A percentile compares a stretch with the other conserved stretches of the same genome.
Evolutionary conservation across 2,113 vertebrate genomes (phyloP).

Genomic region (Puntigrus tetrazona): DNA sequence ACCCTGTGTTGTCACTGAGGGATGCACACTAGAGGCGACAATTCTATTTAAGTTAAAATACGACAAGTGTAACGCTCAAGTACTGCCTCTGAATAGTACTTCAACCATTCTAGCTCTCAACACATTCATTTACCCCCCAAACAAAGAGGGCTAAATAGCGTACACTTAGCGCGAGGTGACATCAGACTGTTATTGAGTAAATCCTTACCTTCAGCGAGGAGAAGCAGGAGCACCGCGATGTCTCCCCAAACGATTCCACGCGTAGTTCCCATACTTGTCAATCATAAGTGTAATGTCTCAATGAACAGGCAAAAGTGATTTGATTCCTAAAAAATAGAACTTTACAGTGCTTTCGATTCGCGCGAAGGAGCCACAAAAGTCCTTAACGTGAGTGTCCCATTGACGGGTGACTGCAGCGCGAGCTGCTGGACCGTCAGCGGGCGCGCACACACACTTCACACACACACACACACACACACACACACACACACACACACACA

Average conservation of each 20-base stretch:
- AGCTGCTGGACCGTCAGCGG: conserved; percentile 33
- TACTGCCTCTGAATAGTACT: not conserved
- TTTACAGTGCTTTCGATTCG: conserved; percentile 17
- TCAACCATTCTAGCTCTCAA: not conserved
- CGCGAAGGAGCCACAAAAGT: conserved; percentile 59
- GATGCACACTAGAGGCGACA: not conserved
- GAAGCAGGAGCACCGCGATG: conserved; percentile 63
- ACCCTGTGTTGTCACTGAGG: not conserved
- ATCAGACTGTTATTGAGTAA: not conserved
- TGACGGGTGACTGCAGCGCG: conserved; percentile 62
- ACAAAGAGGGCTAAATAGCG: not conserved
- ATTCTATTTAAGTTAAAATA: conserved; percentile 6
- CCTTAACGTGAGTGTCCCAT: conserved; percentile 68
- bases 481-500: no score
- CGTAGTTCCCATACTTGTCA: conserved; percentile 73
- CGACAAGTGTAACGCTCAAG: not conserved
- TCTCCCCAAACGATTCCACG: conserved; percentile 70
- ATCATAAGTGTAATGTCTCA: conserved; percentile 70
- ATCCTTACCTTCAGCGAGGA: conserved; percentile 73
- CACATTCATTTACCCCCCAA: not conserved
- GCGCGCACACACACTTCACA: conserved; percentile 39
- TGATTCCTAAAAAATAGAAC: not conserved
- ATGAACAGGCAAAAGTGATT: conserved; percentile 2
- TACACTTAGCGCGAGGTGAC: not conserved
- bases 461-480: not conserved